A percentile compares a stretch with the other conserved stretches of the same genome.
Conservation (phyloP, 1,140 invertebrate species). For the Dolichoris vasculosae region DNA sequence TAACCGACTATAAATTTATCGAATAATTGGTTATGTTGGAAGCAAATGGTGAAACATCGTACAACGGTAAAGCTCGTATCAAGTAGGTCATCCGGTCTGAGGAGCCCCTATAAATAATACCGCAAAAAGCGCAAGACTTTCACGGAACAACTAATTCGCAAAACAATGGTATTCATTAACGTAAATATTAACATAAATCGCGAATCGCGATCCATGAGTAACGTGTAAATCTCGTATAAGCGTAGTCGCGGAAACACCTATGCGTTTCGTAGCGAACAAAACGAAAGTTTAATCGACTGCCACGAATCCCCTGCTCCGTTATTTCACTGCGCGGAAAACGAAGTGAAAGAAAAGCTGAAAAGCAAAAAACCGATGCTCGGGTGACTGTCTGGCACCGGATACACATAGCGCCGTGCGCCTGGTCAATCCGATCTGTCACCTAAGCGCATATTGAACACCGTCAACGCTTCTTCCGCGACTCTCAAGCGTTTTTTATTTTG, state of each 20-base stretch:
- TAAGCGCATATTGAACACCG: neutral
- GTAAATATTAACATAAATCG: neutral
- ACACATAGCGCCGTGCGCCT: slow-evolving; percentile 18
- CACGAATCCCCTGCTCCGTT: no score
- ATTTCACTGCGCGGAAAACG: neutral
- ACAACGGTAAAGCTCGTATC: no score
- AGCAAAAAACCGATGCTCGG: neutral
- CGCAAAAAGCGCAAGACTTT: neutral
- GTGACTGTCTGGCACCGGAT: neutral
- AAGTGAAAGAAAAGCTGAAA: neutral
- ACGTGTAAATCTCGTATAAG: neutral
- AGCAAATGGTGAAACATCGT: no score
- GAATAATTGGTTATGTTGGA: no score
- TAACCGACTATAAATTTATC: no score
- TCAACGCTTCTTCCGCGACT: neutral
- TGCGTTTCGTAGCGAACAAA: neutral
- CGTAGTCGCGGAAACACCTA: neutral
- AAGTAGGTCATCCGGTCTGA: no score
- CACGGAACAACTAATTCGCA: neutral
- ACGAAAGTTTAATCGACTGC: no score
- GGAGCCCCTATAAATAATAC: neutral
- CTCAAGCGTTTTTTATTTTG: neutral
- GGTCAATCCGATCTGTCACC: slow-evolving; percentile 14
- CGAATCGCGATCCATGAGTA: neutral
- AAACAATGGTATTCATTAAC: neutral